Conservation (phyloP, 2,888 invertebrate genomes). For the Agrotis segetum region DNA sequence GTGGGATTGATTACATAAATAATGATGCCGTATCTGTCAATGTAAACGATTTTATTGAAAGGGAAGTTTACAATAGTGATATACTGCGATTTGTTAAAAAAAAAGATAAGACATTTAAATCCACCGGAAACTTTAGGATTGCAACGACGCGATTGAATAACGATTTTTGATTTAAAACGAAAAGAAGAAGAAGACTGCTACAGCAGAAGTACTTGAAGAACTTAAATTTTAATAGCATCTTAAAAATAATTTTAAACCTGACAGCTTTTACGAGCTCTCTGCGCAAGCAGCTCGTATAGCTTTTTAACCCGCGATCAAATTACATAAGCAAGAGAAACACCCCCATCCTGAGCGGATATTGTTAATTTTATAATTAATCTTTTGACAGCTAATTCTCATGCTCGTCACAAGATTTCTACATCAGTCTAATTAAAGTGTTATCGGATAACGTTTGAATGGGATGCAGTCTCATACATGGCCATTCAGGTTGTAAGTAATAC, state of each 20-base stretch:
- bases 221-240: not conserved
- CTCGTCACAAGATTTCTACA: conserved; percentile 68
- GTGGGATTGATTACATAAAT: conserved; percentile 63
- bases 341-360: conserved; percentile 54
- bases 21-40: conserved; percentile 24
- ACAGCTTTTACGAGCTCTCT: conserved; percentile 8
- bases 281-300: conserved; percentile 26
- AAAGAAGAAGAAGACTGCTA: not conserved
- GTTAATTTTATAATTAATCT: conserved; percentile 68
- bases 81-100: not conserved
- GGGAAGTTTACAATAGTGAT: conserved; percentile 1
- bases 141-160: no score
- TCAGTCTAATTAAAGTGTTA: conserved; percentile 80
- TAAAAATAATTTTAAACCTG: not conserved
- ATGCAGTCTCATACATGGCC: conserved; percentile 77
- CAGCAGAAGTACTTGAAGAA: not conserved
- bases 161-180: no score
- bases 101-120: not conserved
- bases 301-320: conserved; percentile 43
- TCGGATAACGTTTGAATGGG: conserved; percentile 84
- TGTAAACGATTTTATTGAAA: conserved; percentile 27
- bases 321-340: conserved; percentile 49
- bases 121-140: no score
- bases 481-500: conserved; percentile 78
- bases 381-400: conserved; percentile 68